Base-by-base conservation (phyloP, 2,113 vertebrate species). In the Brachyhypopomus gauderio region DNA sequence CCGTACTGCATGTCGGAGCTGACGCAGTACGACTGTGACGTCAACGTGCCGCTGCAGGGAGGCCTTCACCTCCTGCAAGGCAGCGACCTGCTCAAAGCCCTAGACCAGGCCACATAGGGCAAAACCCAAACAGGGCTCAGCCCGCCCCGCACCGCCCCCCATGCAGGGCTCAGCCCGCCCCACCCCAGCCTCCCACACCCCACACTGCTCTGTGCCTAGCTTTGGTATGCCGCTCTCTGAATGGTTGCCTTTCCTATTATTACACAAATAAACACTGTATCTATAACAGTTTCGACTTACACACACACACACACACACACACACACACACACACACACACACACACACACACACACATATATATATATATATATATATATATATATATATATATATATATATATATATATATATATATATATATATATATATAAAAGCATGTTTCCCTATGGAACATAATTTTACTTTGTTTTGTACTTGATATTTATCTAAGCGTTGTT, bases 21-120 rank as follows among this genome's bases (percentile, higher is more conserved):
- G 93, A 99, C 97, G 0, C 94, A 97, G 79, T 98, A 99, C 48
- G 97, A 99, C 94, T 99, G 97, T 81, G 98, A 99, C 92, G 97
- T 99, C 87, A 99, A 99, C 5, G 90, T 98, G 52, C 97, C 98
- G 0, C 93, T 99, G 81, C 88, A 94, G 73, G 96, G 96, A 72
- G 96, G 90, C 88, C 95, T 96, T 38, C 94, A 94, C 19, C 96
- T 99, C 87, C 95, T 99, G 66, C 98, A 99, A 87, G 98, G 98
- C 85, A 92, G 95, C 1, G 97, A 98, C 81, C 94, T 99, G 85
- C 96, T 99, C 86, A 90, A 91, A 89, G 98, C 97, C 0, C 94
- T 99, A 87, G 97, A 99, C 92, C 97, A 99, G 92, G 92, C 94
- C 70, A 94, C 96, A 85, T 99, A 94, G 83, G 90, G 77, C 82